Percentiles rank a stretch among this genome's conserved stretches.
Evolutionary conservation across 2,888 invertebrate species (phyloP).

Genomic region (Rhogogaster chlorosoma): DNA sequence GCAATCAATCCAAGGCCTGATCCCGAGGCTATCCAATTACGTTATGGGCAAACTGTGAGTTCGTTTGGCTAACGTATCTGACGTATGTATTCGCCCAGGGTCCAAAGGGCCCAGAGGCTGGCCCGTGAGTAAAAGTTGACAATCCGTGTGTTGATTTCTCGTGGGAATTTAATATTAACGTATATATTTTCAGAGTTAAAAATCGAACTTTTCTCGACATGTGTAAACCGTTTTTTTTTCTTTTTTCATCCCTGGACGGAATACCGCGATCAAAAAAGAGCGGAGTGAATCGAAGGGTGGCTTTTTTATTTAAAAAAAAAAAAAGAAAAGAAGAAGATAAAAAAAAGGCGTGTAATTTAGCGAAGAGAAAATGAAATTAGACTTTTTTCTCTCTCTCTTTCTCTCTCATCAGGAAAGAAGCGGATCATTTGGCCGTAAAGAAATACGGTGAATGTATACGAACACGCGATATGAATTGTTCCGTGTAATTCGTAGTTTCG

Average conservation of each 20-base stretch:
- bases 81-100: not conserved
- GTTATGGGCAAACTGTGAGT: not conserved
- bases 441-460: not conserved
- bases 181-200: not conserved
- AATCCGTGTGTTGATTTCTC: conserved; percentile 29
- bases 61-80: conserved; percentile 39
- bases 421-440: not conserved
- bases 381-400: not conserved
- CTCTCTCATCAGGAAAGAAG: not conserved
- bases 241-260: not conserved
- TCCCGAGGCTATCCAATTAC: conserved; percentile 28
- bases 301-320: not conserved
- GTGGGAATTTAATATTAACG: conserved; percentile 13
- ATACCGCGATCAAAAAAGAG: not conserved
- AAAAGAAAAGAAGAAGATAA: not conserved
- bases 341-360: not conserved
- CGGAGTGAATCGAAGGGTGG: not conserved
- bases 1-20: conserved; percentile 9
- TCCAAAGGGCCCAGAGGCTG: not conserved
- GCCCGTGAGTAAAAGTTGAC: conserved; percentile 19
- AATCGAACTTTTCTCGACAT: not conserved
- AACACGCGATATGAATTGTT: not conserved
- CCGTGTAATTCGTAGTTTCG: not conserved
- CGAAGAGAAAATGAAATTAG: not conserved
- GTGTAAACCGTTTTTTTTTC: not conserved